Evolutionary conservation across 2,888 invertebrate species (phyloP), one percentile per base, ranked within the genome.

Genomic region (Esperia sulphurella): DNA sequence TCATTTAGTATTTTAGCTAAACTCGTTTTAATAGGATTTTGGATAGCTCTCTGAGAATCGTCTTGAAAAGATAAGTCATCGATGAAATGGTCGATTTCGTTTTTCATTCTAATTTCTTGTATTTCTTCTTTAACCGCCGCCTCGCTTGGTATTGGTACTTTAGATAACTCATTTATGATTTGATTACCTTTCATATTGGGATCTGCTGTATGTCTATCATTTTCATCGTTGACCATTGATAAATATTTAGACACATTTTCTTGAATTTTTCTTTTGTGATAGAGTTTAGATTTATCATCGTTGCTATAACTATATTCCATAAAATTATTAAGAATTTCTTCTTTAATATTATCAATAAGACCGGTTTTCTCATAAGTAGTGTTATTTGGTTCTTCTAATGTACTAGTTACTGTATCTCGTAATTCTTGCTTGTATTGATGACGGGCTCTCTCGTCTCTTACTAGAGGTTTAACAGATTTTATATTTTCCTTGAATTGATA

Each of bases 241-340:
- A 65, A 51, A 51, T 67, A 73, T 51, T 65, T 64, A 2, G 54
- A 29, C 8, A 82, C 54, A 38, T 60, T 58, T 13, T 76, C 62
- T 31, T 68, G 60, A 0, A 83, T 49, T 49, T 71, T 66, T 10
- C 43, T 55, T 57, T 74, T 80, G 49, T 68, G 73, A 12, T 56
- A 46, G 42, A 67, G 59, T 55, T 59, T 70, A 1, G 47, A 55
- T 43, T 74, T 67, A 28, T 71, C 62, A 38, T 79, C 60, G 12
- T 67, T 58, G 48, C 71, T 57, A 53, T 70, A 76, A 45, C 65
- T 58, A 37, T 66, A 75, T 51, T 71, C 63, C 21, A 82, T 46
- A 58, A 73, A 83, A 53, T 71, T 57, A 31, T 83, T 75, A 9
- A 79, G 58, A 12, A 83, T 75, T 35, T 76, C 69, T 21, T 71